These are phyloP conservation scores for Sigmodon hispidus DNA, from an alignment of 2,113 vertebrate genomes.

Conservation along the genomic window DNA sequence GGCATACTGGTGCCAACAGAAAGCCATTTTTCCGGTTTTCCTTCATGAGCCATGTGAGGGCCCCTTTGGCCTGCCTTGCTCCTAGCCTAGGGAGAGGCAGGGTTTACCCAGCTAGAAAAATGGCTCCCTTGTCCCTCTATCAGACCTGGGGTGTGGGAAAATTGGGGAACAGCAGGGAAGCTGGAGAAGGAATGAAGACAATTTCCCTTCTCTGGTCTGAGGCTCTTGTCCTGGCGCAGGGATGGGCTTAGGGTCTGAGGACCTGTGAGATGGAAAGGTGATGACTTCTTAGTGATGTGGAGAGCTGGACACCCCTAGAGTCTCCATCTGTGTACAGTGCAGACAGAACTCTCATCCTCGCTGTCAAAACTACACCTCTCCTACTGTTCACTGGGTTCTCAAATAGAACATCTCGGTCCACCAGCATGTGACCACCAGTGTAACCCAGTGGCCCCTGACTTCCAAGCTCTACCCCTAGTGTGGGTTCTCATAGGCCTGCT, in stretches of 20 bases:
- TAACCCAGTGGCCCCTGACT: neutral
- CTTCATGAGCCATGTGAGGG: neutral
- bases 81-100: neutral
- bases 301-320: neutral
- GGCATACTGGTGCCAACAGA: constrained; percentile 13
- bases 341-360: neutral
- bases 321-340: neutral
- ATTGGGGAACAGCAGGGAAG: neutral
- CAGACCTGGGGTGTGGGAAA: neutral
- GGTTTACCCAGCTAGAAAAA: neutral
- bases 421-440: neutral
- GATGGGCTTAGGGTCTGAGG: neutral
- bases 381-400: neutral
- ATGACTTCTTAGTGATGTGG: neutral
- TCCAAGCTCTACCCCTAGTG: neutral
- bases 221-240: neutral
- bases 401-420: neutral
- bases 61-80: neutral
- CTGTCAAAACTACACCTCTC: neutral
- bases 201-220: neutral
- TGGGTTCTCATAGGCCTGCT: neutral
- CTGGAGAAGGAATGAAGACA: neutral
- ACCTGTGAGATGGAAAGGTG: too few species aligned
- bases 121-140: neutral
- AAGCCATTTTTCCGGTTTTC: constrained; percentile 56